phyloP scores from a whole-genome alignment of 2,797 vertebrate species.

The Pseudomugil tenellus region DNA sequence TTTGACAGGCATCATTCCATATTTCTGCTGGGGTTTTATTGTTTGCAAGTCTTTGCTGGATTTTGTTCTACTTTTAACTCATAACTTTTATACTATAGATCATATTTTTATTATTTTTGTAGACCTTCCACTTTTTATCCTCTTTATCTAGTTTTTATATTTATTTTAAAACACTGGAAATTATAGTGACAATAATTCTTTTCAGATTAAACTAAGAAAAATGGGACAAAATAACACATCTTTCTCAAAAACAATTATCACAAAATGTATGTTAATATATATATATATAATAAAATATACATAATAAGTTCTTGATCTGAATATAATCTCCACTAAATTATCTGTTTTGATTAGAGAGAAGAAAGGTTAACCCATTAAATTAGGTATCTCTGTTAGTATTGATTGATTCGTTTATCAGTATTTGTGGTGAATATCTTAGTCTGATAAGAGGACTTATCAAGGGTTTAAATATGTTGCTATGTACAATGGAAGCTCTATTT shows the following conservation, averaged over 20 bases:
- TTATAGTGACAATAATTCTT: too few species aligned
- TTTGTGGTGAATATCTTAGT: neutral
- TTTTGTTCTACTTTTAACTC: neutral
- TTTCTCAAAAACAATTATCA: neutral
- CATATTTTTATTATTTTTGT: neutral
- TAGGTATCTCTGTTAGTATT: neutral
- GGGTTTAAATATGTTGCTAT: too few species aligned
- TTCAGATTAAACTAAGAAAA: neutral
- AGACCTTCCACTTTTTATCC: too few species aligned
- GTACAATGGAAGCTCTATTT: too few species aligned
- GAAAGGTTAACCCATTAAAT: neutral
- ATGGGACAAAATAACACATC: neutral
- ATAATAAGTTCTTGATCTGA: neutral
- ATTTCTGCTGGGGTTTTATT: neutral
- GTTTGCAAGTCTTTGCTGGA: neutral
- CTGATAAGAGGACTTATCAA: neutral
- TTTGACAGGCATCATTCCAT: neutral
- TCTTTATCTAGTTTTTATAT: too few species aligned
- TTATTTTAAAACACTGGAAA: too few species aligned
- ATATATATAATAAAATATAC: neutral
- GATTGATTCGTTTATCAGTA: neutral
- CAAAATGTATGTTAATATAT: too few species aligned
- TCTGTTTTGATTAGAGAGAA: neutral
- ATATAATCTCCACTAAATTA: neutral
- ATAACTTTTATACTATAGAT: neutral